Base-by-base conservation (phyloP, 2,888 invertebrate species). In the Bembecia ichneumoniformis region DNA sequence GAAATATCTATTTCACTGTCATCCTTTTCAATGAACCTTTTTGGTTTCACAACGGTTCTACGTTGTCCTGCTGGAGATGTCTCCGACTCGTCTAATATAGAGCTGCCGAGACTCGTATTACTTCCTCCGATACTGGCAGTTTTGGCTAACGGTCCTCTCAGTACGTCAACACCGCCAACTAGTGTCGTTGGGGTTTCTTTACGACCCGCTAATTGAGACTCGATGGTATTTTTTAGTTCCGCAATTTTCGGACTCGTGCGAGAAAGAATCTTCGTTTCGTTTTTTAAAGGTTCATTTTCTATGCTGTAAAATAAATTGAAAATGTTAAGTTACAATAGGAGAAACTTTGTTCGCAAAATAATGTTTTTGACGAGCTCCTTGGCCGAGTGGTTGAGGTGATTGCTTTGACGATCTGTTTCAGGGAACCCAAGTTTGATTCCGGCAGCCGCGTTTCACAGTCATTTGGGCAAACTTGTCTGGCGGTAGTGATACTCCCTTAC, bases 241-340 rank as follows among this genome's bases (percentile, higher is more conserved):
- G 88, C 86, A 47, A 90, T 89, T 64, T 88, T 89, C 15, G 89
- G 83, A 59, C 88, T 87, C 44, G 88, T 84, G 13, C 81, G 74
- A 11, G 86, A 80, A 55, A 76, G 76, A n/a, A 88, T 60, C 54
- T 73, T 80, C 0, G 74, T 76, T 43, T 70, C 68, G 52, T 66
- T 67, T 53, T 73, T 74, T 10, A 75, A 55, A 3, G 75, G 77
- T 51, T 88, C 84, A 54, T 87, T 83, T 58, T 84, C 87, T 55
- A 84, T 81, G 61, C 89, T 89, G 75, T 47, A 63, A 66, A 54
- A 28, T 28, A 9, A 28, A 28, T 28, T 9, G 3, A 28, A 28
- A 28, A 28, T 9, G 5, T 9, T 28, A 28, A 28, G 9, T 28
- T 28, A 28, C 9, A 28, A 28, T 28, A 28, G 2, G 28, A 28